Conservation (phyloP, 2,797 vertebrate genomes). For the Agapornis canus region DNA sequence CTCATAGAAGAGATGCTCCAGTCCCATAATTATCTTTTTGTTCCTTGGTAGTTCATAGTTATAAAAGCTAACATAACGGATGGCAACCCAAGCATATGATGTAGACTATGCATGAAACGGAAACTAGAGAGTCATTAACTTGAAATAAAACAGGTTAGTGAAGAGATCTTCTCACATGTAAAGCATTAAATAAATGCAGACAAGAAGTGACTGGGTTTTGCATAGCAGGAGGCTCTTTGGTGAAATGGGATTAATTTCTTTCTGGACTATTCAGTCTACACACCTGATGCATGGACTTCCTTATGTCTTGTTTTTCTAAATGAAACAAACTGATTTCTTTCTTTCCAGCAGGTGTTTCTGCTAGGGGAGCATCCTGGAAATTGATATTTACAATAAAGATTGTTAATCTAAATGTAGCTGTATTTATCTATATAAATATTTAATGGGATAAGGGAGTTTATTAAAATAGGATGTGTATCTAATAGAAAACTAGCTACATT, state of each 20-base stretch:
- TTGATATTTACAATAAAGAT: neutral
- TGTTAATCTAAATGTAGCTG: neutral
- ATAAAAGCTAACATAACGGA: neutral
- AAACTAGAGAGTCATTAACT: neutral
- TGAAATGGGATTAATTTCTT: neutral
- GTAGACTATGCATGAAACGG: neutral
- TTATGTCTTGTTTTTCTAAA: neutral
- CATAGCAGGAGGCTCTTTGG: neutral
- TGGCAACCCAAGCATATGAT: neutral
- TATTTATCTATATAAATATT: neutral
- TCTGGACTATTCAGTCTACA: neutral
- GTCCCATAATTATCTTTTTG: neutral
- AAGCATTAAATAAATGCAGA: neutral
- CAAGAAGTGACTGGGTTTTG: neutral
- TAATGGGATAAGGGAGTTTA: neutral
- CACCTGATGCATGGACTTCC: neutral
- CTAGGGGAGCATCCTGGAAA: neutral
- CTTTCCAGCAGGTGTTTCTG: neutral
- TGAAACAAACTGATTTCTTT: neutral
- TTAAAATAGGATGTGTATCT: neutral
- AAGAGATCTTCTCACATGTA: neutral
- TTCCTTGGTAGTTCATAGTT: neutral
- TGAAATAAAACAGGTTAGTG: neutral
- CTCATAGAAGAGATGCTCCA: neutral
- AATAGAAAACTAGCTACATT: neutral